Evolutionary conservation across 2,797 vertebrate species (phyloP), one percentile per base, ranked within the genome.

Genomic region (Corythornis leucogaster): DNA sequence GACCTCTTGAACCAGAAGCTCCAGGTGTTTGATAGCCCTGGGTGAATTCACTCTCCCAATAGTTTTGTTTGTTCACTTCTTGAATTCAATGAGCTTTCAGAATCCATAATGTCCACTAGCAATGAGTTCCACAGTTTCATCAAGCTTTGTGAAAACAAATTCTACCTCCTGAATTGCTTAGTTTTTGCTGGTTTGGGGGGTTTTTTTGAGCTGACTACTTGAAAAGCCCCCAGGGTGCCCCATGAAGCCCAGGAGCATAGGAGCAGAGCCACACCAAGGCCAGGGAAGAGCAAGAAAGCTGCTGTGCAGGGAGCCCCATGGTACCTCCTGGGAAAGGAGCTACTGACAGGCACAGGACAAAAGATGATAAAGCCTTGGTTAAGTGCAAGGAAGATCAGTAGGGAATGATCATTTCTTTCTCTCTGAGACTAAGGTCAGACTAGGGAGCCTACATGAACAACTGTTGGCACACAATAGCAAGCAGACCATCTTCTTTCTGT

Each of bases 261-360:
- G 3, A 4, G 2, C 0, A 51, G 26, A 74, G 21, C 45, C 68
- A 11, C 20, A 35, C 15, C 7, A 57, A 76, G 28, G 5, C 20
- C 30, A 63, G 51, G n/a, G 46, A 61, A 33, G 4, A 38, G 22
- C 54, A 79, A 42, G 66, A 68, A 50, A 76, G 1, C 4, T 40
- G 2, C 21, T 28, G 38, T 13, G 13, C 0, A 15, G 15, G n/a
- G n/a, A 86, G 19, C 2, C n/a, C 35, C 4, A 0, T 8, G 19
- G 31, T 22, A 59, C 16, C 9, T 54, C 24, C 35, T 40, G 31
- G 16, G 50, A 77, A 63, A 86, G 17, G 4, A 67, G 19, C 31
- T 73, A 14, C 63, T 13, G 11, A 14, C 16, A 55, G n/a, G 11
- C 43, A 77, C 7, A 22, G 31, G 85, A 35, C 35, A 74, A 16